Percentiles rank a stretch among this genome's conserved stretches.
Conservation (phyloP, 64 coral and sea anemone species). For the Trachythela sp. region DNA sequence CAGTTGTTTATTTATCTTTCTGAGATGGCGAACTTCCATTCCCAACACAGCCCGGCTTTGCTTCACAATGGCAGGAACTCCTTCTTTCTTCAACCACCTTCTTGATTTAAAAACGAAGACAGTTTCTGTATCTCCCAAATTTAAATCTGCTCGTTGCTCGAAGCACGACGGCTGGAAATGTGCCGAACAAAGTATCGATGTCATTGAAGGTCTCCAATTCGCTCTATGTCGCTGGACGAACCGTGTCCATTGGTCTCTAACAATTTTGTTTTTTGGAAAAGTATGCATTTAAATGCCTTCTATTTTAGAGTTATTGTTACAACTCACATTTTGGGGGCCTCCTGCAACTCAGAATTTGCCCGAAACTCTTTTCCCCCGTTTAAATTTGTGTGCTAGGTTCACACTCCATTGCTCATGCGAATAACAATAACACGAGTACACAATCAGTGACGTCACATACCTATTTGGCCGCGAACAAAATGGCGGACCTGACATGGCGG, state of each 20-base stretch:
- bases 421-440: background rate
- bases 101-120: constrained; percentile 1
- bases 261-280: constrained; percentile 14
- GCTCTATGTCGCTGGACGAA: constrained; percentile 47
- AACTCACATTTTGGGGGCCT: constrained; percentile 17
- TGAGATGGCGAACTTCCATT: constrained; percentile 34
- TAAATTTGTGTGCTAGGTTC: background rate
- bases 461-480: constrained; percentile 35
- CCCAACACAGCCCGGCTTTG: constrained; percentile 22
- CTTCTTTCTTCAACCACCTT: constrained; percentile 18
- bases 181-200: constrained; percentile 39
- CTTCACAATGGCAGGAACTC: constrained; percentile 11
- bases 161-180: constrained; percentile 25
- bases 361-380: background rate
- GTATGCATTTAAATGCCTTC: constrained; percentile 27
- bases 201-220: constrained; percentile 20
- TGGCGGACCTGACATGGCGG: too few species aligned
- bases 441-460: constrained; percentile 46
- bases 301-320: constrained; percentile 26
- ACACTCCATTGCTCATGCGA: constrained; percentile 4
- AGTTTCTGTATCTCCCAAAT: background rate
- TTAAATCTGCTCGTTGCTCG: constrained; percentile 23
- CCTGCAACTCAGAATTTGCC: constrained; percentile 38
- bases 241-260: background rate
- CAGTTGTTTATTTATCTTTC: constrained; percentile 33